A percentile compares a stretch with the other conserved stretches of the same genome.
These are phyloP conservation scores for Salminus brasiliensis DNA, from an alignment of 2,113 vertebrate genomes.

Conservation along the genomic window DNA sequence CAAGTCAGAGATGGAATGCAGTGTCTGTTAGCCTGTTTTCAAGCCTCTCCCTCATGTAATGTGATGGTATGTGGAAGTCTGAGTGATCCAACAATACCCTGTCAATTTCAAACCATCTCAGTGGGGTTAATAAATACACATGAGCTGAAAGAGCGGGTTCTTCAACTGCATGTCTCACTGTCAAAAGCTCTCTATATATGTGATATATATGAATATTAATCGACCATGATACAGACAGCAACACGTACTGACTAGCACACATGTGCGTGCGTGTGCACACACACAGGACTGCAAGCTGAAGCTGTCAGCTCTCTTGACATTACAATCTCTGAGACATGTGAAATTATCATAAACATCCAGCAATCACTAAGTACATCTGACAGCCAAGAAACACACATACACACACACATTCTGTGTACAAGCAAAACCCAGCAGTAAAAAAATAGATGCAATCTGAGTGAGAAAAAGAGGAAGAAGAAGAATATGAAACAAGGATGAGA, in stretches of 20 bases:
- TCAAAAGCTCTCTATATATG: not conserved
- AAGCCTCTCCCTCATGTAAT: not conserved
- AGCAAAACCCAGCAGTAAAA: not conserved
- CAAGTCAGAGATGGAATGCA: too few relatives aligned
- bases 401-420: not conserved
- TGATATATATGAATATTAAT: constrained; percentile 27
- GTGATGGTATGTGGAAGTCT: not conserved
- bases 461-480: constrained; percentile 1
- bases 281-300: not conserved
- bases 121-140: not conserved
- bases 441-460: not conserved
- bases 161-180: not conserved
- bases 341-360: constrained; percentile 34
- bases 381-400: not conserved
- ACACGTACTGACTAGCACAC: not conserved
- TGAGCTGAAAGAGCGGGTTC: not conserved
- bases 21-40: not conserved
- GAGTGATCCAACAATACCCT: not conserved
- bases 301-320: not conserved
- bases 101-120: not conserved
- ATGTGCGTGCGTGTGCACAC: not conserved
- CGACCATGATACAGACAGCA: not conserved
- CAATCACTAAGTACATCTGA: constrained; percentile 14
- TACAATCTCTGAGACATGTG: not conserved
- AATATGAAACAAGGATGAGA: not conserved